Percentiles rank a stretch among this genome's conserved stretches.
These are phyloP conservation scores for Xanthia icteritia DNA, from an alignment of 2,888 invertebrate species.

Conservation along the genomic window DNA sequence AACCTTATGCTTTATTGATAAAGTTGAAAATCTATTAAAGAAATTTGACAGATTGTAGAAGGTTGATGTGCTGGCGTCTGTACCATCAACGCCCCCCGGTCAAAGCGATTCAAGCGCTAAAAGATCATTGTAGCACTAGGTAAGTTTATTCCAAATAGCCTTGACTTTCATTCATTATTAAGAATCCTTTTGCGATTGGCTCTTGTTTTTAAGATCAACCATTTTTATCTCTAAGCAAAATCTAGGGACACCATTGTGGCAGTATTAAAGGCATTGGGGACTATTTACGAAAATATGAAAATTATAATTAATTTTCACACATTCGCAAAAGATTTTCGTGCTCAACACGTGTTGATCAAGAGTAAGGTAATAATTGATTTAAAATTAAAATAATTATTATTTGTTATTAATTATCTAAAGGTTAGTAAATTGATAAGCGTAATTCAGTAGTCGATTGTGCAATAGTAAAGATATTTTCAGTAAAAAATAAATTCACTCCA, in stretches of 20 bases:
- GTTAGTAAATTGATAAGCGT: conserved; percentile 87
- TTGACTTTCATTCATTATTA: background rate
- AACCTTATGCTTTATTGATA: too few relatives aligned
- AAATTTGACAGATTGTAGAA: too few relatives aligned
- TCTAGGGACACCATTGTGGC: conserved; percentile 54
- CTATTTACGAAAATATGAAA: conserved; percentile 39
- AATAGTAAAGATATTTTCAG: conserved; percentile 77
- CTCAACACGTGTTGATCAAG: conserved; percentile 43
- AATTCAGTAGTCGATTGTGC: conserved; percentile 81
- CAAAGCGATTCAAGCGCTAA: background rate
- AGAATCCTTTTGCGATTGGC: background rate
- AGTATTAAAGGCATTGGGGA: conserved; percentile 59
- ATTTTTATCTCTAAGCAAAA: conserved; percentile 45
- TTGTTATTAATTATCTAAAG: conserved; percentile 68
- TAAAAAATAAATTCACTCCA: conserved; percentile 85
- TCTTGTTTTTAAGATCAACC: conserved; percentile 13
- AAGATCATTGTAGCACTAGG: background rate
- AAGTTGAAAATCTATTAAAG: too few relatives aligned
- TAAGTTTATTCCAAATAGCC: background rate
- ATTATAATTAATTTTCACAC: conserved; percentile 23
- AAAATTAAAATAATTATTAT: conserved; percentile 41
- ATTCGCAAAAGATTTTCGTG: conserved; percentile 18
- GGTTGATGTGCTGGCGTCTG: too few relatives aligned
- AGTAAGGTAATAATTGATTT: conserved; percentile 53
- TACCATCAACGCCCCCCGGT: background rate